These are phyloP conservation scores for Heliothis subflexa DNA, from an alignment of 1,140 invertebrate genomes.

Conservation along the genomic window DNA sequence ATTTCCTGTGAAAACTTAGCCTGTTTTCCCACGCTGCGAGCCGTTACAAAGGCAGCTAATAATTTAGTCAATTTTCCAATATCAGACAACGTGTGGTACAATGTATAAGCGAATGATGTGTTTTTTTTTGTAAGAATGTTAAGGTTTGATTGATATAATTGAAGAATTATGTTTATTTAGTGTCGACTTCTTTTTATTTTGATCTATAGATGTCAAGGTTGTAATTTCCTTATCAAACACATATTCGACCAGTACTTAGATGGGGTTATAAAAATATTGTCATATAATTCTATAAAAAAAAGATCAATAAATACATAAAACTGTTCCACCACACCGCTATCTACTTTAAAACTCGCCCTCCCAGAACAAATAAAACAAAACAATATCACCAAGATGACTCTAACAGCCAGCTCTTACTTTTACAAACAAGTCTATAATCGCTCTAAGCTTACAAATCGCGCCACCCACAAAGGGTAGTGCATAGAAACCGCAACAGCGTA, in stretches of 20 bases:
- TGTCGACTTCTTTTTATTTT: no score
- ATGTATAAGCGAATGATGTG: slow-evolving; percentile 36
- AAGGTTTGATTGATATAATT: no score
- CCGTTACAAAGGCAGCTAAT: slow-evolving; percentile 73
- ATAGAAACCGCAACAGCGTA: slow-evolving; percentile 76
- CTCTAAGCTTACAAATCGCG: slow-evolving; percentile 44
- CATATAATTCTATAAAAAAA: no score
- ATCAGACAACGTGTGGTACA: slow-evolving; percentile 57
- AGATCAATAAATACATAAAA: no score
- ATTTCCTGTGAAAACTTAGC: slow-evolving; percentile 70
- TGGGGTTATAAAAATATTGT: no score
- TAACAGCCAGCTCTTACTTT: background rate
- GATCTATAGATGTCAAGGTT: no score
- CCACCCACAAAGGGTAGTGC: slow-evolving; percentile 56
- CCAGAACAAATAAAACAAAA: background rate
- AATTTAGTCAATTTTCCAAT: slow-evolving; percentile 83
- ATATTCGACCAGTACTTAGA: no score
- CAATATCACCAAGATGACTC: no score
- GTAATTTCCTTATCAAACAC: no score
- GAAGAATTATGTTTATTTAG: no score
- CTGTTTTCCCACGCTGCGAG: slow-evolving; percentile 76
- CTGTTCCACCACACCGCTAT: no score
- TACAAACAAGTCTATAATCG: slow-evolving; percentile 11
- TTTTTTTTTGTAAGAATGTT: background rate
- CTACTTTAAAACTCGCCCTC: background rate